These are phyloP conservation scores for Trialeurodes vaporariorum DNA, from an alignment of 1,140 invertebrate genomes.

Conservation along the genomic window DNA sequence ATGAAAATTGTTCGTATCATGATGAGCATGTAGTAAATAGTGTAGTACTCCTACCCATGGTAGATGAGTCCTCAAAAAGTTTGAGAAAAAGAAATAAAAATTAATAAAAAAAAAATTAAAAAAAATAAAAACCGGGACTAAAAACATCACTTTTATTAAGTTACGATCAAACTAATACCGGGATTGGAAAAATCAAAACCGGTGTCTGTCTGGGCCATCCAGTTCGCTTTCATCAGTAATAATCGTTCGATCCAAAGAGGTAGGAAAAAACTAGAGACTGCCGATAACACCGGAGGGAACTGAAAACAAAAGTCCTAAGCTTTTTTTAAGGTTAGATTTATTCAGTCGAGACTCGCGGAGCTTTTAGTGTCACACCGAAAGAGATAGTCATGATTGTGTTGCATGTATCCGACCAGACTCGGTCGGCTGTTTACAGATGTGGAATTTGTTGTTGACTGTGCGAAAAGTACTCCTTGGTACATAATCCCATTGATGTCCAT, in stretches of 20 bases:
- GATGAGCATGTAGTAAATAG: neutral
- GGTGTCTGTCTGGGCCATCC: neutral
- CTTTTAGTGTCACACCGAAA: neutral
- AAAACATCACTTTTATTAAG: no score
- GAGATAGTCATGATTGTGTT: neutral
- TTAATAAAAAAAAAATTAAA: neutral
- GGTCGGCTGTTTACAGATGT: neutral
- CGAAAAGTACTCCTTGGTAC: conserved; percentile 79
- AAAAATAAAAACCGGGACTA: no score
- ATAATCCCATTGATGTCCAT: conserved; percentile 92
- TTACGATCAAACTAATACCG: neutral
- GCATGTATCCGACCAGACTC: neutral
- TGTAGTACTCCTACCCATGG: no score
- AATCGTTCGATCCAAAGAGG: neutral
- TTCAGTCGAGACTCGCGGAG: neutral
- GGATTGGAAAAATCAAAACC: neutral
- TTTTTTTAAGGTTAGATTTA: neutral
- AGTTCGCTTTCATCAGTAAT: neutral
- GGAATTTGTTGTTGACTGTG: conserved; percentile 36
- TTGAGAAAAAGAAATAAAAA: no score
- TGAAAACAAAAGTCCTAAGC: neutral
- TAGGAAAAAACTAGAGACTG: neutral
- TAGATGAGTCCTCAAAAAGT: no score
- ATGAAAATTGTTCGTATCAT: neutral
- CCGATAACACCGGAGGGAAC: neutral